phyloP scores from a whole-genome alignment of 1,140 invertebrate genomes.

The Drosophila sp. region DNA sequence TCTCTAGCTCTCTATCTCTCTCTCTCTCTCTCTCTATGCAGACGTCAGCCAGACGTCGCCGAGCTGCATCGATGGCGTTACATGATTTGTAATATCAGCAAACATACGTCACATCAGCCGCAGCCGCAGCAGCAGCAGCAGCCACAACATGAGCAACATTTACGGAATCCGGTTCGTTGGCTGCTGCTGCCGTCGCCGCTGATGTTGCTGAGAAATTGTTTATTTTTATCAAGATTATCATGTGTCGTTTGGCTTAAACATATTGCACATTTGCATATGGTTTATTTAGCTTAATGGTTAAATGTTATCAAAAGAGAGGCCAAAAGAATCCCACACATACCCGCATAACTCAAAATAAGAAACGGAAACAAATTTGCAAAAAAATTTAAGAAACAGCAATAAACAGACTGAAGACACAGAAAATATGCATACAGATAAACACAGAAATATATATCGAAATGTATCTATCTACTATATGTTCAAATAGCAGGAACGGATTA shows the following conservation, averaged over 20 bases:
- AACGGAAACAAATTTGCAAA: conserved; percentile 58
- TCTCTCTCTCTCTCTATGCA: conserved; percentile 32
- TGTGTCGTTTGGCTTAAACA: conserved; percentile 54
- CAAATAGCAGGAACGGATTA: not conserved
- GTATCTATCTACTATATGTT: not conserved
- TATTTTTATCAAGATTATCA: conserved; percentile 79
- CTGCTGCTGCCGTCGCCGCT: conserved; percentile 19
- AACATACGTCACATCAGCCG: conserved; percentile 56
- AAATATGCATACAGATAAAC: conserved; percentile 11
- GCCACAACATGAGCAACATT: conserved; percentile 3
- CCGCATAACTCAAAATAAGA: conserved; percentile 2
- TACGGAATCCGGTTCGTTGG: conserved; percentile 70
- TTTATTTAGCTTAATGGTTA: not conserved
- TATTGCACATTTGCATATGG: not conserved
- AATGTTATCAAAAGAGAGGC: not conserved
- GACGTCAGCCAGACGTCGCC: conserved; percentile 70
- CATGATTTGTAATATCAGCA: conserved; percentile 79
- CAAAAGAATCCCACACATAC: too few relatives aligned
- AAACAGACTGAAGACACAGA: conserved; percentile 34
- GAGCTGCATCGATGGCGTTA: conserved; percentile 63
- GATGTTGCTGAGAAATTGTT: conserved; percentile 48
- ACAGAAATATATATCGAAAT: not conserved
- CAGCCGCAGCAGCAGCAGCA: not conserved
- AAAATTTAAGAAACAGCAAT: conserved; percentile 47
- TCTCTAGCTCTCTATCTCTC: conserved; percentile 7